phyloP scores from a whole-genome alignment of 2,797 vertebrate genomes.

The Acanthopagrus latus region DNA sequence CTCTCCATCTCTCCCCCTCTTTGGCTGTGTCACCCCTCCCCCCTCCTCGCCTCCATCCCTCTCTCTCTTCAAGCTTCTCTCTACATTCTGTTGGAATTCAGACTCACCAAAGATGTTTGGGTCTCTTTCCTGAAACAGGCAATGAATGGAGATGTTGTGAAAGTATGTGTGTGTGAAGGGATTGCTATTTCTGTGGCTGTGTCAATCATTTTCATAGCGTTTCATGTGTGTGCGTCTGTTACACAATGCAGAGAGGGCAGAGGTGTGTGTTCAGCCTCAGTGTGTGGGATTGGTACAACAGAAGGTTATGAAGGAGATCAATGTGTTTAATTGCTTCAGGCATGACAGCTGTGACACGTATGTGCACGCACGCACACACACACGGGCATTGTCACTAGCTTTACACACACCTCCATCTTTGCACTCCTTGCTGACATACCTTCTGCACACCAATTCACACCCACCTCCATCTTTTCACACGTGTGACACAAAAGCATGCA shows the following conservation, averaged over 20 bases:
- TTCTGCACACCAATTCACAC: slow-evolving; percentile 62
- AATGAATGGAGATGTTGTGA: slow-evolving; percentile 54
- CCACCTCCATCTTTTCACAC: slow-evolving; percentile 59
- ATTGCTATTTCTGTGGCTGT: slow-evolving; percentile 45
- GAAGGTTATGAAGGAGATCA: slow-evolving; percentile 67
- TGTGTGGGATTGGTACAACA: slow-evolving; percentile 55
- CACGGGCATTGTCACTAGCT: slow-evolving; percentile 12
- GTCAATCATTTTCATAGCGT: slow-evolving; percentile 52
- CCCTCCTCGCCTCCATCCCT: slow-evolving; percentile 43
- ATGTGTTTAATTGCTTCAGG: slow-evolving; percentile 69
- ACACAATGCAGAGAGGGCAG: slow-evolving; percentile 54
- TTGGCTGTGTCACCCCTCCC: slow-evolving; percentile 50
- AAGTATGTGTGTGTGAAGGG: slow-evolving; percentile 2
- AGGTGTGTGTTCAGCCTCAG: slow-evolving; percentile 59
- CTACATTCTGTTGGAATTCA: slow-evolving; percentile 72
- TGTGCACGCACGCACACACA: slow-evolving; percentile 14
- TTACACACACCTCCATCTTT: slow-evolving; percentile 34
- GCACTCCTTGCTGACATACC: slow-evolving; percentile 58
- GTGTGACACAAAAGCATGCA: slow-evolving; percentile 51
- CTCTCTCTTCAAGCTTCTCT: slow-evolving; percentile 58
- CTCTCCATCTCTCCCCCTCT: slow-evolving; percentile 29
- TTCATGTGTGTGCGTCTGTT: slow-evolving; percentile 39
- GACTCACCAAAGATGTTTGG: slow-evolving; percentile 47
- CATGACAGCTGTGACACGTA: slow-evolving; percentile 70
- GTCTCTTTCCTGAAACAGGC: slow-evolving; percentile 58